Conservation (phyloP, 2,797 vertebrate genomes). For the Anomalospiza imberbis region DNA sequence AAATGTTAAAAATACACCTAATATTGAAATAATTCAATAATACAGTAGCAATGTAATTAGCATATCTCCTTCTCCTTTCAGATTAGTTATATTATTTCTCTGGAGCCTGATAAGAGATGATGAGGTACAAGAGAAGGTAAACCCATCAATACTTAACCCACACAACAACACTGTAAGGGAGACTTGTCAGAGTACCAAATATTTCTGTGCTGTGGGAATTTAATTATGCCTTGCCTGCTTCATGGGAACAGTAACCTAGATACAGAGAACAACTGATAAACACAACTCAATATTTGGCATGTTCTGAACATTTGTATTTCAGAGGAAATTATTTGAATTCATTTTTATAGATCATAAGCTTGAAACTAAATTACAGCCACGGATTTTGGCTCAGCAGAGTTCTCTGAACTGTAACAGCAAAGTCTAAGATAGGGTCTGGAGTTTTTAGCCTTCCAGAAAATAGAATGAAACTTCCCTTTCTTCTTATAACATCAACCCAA, state of each 20-base stretch:
- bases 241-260: conserved; percentile 43
- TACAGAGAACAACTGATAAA: conserved; percentile 25
- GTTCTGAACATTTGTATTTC: conserved; percentile 40
- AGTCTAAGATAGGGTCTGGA: not conserved
- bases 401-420: conserved; percentile 8
- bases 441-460: not conserved
- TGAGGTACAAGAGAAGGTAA: not conserved
- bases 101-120: not conserved
- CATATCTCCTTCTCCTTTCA: not conserved
- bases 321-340: conserved; percentile 33
- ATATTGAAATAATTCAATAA: not conserved
- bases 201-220: conserved; percentile 24
- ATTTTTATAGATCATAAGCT: conserved; percentile 15
- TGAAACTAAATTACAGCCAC: not conserved
- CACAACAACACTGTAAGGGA: not conserved
- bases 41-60: not conserved
- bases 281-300: conserved; percentile 32
- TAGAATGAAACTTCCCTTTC: not conserved
- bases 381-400: not conserved
- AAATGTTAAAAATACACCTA: not conserved
- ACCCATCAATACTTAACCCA: not conserved
- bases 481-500: not conserved
- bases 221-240: conserved; percentile 34
- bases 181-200: conserved; percentile 35
- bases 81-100: not conserved